phyloP scores from a whole-genome alignment of 2,113 vertebrate genomes.

The Cryptotis parvus region DNA sequence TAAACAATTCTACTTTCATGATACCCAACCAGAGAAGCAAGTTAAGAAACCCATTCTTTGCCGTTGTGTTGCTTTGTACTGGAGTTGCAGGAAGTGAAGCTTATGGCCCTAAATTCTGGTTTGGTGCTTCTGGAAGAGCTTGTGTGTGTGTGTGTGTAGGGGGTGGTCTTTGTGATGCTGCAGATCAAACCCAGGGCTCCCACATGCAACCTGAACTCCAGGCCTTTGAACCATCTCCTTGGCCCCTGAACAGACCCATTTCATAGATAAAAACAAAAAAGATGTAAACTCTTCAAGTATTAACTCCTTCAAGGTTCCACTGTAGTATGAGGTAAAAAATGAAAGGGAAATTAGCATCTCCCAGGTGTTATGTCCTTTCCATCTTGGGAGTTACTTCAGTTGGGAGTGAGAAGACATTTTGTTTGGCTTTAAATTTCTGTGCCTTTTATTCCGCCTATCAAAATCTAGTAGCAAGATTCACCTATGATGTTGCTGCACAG shows the following conservation, averaged over 20 bases:
- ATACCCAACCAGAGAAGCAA: slow-evolving; percentile 1
- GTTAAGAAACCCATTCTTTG: neutral
- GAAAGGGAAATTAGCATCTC: neutral
- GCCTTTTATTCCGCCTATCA: slow-evolving; percentile 41
- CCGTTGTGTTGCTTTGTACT: no score
- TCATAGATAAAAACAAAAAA: slow-evolving; percentile 24
- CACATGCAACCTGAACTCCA: no score
- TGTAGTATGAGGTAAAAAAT: neutral
- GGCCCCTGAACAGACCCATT: neutral
- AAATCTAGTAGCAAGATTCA: slow-evolving; percentile 49
- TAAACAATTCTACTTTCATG: neutral
- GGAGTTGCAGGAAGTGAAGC: no score
- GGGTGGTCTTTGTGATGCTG: no score
- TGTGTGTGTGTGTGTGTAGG: no score
- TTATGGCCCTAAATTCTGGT: no score
- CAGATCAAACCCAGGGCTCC: no score
- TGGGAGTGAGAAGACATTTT: slow-evolving; percentile 17
- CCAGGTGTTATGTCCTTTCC: neutral
- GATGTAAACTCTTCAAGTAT: neutral
- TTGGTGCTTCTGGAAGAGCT: no score
- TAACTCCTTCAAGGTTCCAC: neutral
- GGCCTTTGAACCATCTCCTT: no score
- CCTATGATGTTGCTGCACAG: neutral
- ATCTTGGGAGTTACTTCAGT: neutral
- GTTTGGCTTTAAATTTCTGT: slow-evolving; percentile 49